These are phyloP conservation scores for Philereme transversata DNA, from an alignment of 2,888 invertebrate genomes.

Conservation along the genomic window DNA sequence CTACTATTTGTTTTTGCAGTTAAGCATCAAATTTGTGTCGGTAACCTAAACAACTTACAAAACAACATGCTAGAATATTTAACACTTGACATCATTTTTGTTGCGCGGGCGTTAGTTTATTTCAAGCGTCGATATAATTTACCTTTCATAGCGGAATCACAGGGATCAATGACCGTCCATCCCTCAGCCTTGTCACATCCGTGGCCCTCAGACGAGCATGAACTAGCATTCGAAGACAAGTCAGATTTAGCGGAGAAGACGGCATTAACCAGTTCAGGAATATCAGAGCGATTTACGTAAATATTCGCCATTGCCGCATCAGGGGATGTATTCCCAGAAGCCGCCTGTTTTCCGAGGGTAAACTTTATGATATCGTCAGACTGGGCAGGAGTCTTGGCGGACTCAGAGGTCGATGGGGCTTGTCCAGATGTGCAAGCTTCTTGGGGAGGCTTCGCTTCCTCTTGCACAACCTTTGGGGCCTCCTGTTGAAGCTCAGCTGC, in stretches of 20 bases:
- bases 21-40: too few relatives aligned
- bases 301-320: background rate
- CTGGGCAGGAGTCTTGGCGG: background rate
- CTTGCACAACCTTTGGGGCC: background rate
- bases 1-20: too few relatives aligned
- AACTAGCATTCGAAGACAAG: constrained; percentile 16
- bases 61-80: too few relatives aligned
- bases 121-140: constrained; percentile 14
- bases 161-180: constrained; percentile 25
- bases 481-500: constrained; percentile 1
- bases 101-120: background rate
- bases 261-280: constrained; percentile 4
- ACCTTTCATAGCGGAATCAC: constrained; percentile 20
- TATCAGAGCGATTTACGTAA: background rate
- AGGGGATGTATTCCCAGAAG: background rate
- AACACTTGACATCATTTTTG: too few relatives aligned
- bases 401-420: background rate
- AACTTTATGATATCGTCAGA: background rate
- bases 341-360: background rate
- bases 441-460: background rate
- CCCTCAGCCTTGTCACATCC: constrained; percentile 21
- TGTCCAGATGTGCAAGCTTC: constrained; percentile 1
- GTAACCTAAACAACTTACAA: too few relatives aligned
- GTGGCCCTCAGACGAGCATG: constrained; percentile 11
- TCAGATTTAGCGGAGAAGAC: constrained; percentile 4